phyloP scores from a whole-genome alignment of 2,113 vertebrate genomes.

The Phoxinus phoxinus region DNA sequence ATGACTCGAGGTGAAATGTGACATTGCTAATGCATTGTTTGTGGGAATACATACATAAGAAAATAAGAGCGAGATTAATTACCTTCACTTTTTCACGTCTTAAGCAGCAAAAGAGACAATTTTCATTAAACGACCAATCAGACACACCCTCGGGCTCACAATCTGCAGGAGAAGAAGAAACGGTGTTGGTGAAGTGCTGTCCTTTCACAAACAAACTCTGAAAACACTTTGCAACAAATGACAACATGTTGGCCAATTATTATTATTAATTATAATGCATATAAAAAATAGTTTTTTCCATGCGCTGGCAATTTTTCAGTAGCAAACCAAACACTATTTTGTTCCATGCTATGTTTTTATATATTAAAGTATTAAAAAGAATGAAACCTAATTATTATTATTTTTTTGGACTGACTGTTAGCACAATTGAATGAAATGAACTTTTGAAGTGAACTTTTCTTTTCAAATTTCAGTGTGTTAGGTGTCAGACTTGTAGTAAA shows the following conservation, averaged over 20 bases:
- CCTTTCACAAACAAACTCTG: not conserved
- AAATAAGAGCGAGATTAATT: conserved; percentile 60
- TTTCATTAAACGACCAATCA: conserved; percentile 99
- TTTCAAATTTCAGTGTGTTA: not conserved
- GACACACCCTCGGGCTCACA: conserved; percentile 88
- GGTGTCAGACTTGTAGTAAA: too few relatives aligned
- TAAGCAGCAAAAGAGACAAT: conserved; percentile 98
- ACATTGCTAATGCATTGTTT: not conserved
- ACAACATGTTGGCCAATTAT: not conserved
- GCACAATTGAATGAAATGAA: not conserved
- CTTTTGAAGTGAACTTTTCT: not conserved
- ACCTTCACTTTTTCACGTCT: conserved; percentile 98
- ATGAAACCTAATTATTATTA: not conserved
- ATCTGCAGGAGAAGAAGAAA: conserved; percentile 79
- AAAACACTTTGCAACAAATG: not conserved
- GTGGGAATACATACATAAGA: not conserved
- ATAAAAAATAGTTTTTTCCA: not conserved
- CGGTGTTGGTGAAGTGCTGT: not conserved
- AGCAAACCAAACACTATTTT: not conserved
- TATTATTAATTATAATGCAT: not conserved
- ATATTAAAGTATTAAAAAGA: not conserved
- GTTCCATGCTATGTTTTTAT: not conserved
- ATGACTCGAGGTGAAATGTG: not conserved
- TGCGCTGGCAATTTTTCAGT: not conserved
- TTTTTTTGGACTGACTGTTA: not conserved